Percentiles rank a stretch among this genome's conserved stretches.
These are phyloP conservation scores for Dynastes maya DNA, from an alignment of 2,888 invertebrate genomes.

Conservation along the genomic window DNA sequence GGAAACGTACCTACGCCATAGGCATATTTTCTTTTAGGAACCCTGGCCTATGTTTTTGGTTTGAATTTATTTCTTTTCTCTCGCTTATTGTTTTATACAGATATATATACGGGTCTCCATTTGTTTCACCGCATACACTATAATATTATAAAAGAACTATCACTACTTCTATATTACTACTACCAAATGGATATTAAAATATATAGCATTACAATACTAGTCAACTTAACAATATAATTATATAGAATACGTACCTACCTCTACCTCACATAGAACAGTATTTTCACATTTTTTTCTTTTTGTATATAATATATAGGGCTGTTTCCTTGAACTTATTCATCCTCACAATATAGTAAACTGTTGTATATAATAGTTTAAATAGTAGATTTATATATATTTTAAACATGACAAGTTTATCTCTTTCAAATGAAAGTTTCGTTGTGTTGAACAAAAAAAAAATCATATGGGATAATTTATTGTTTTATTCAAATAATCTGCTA, in stretches of 20 bases:
- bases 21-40: constrained; percentile 46
- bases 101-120: constrained; percentile 42
- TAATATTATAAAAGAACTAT: constrained; percentile 27
- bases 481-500: no score
- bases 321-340: constrained; percentile 43
- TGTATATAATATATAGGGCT: constrained; percentile 38
- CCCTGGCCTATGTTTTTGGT: constrained; percentile 42
- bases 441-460: background rate
- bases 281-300: constrained; percentile 57
- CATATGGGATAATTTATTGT: no score
- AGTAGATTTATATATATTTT: constrained; percentile 41
- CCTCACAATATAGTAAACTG: constrained; percentile 32
- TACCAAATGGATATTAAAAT: constrained; percentile 65
- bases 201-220: constrained; percentile 54
- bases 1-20: constrained; percentile 17
- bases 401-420: constrained; percentile 44
- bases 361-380: constrained; percentile 43
- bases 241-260: constrained; percentile 47
- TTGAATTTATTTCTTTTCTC: constrained; percentile 4
- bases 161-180: constrained; percentile 29
- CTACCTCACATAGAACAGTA: constrained; percentile 66
- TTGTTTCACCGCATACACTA: constrained; percentile 24
- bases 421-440: constrained; percentile 24
- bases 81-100: constrained; percentile 57
- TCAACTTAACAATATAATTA: constrained; percentile 55